Base-by-base conservation (phyloP, 2,888 invertebrate genomes). In the Portevinia maculata region DNA sequence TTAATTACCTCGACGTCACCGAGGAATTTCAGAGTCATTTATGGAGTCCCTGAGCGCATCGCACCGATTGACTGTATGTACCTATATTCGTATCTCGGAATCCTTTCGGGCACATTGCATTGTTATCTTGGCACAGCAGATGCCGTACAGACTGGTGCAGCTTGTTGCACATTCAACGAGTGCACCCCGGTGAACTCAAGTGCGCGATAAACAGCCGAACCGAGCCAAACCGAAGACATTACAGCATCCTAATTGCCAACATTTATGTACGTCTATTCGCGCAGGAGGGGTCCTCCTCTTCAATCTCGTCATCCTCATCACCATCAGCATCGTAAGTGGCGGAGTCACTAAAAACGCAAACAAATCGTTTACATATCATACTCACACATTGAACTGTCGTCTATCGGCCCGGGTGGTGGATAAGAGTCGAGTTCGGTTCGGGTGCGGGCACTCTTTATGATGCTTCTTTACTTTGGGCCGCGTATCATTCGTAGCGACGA, bases 1-100 rank as follows among this genome's bases (percentile, higher is more conserved):
- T 89, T 89, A 88, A 89, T 88, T 89, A 89, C 88, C 86, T 86
- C 89, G 88, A 88, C 89, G 88, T 89, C 88, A 88, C 87, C 88
- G 87, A 86, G 86, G 89, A 89, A 89, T 89, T 89, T 86, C 86
- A 89, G 87, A 87, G 86, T 86, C 88, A 85, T 85, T 88, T 87
- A 87, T 86, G 70, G 52, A 75, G 30, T 37, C 62, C 57, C 69
- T 28, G 24, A 24, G 24, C 24, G 24, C 24, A 5, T 50, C 15
- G 65, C 11, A 50, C 21, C 74, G 39, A 8, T 28, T 11, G 37
- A 50, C 37, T 24, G 15, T 24, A 21, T 32, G 19, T 13, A 28
- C 28, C 24, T 7, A 32, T n/a, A 34, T 34, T 8, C 17, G 32
- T 8, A 19, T 24, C 41, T 21, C 13, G 28, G 44, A 15, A 52